A percentile compares a stretch with the other conserved stretches of the same genome.
phyloP scores from a whole-genome alignment of 2,888 invertebrate genomes.

The Osmoderma eremita region DNA sequence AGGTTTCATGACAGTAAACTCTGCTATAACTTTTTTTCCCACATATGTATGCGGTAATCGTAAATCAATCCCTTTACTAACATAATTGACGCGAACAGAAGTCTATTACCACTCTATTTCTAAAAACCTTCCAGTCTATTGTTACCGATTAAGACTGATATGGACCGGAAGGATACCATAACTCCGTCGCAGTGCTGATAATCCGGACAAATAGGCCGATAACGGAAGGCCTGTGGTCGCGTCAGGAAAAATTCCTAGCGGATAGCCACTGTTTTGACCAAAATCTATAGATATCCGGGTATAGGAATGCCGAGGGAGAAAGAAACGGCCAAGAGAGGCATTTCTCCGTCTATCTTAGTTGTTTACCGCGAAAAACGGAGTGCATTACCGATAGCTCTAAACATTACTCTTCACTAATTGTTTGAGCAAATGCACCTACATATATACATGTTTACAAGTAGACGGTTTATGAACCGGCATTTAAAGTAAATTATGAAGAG shows the following conservation, averaged over 20 bases:
- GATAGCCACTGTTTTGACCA: conserved; percentile 29
- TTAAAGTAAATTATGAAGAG: neutral
- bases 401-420: conserved; percentile 18
- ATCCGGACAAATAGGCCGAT: conserved; percentile 32
- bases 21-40: no score
- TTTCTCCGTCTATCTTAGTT: conserved; percentile 14
- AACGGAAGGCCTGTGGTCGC: conserved; percentile 34
- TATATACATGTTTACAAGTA: no score
- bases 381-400: neutral
- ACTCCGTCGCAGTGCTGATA: conserved; percentile 24
- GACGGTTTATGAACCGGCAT: neutral
- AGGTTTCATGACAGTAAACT: no score
- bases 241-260: conserved; percentile 33
- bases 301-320: conserved; percentile 6
- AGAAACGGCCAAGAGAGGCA: conserved; percentile 13
- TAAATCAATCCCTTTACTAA: no score
- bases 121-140: conserved; percentile 6
- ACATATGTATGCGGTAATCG: no score
- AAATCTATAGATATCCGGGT: conserved; percentile 19
- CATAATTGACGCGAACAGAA: no score
- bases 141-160: conserved; percentile 23
- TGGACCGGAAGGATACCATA: conserved; percentile 32
- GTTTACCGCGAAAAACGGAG: conserved; percentile 5
- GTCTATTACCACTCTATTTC: neutral
- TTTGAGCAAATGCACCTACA: conserved; percentile 4